Conservation (phyloP, 1,140 invertebrate genomes). For the Diploscapter pachys region DNA sequence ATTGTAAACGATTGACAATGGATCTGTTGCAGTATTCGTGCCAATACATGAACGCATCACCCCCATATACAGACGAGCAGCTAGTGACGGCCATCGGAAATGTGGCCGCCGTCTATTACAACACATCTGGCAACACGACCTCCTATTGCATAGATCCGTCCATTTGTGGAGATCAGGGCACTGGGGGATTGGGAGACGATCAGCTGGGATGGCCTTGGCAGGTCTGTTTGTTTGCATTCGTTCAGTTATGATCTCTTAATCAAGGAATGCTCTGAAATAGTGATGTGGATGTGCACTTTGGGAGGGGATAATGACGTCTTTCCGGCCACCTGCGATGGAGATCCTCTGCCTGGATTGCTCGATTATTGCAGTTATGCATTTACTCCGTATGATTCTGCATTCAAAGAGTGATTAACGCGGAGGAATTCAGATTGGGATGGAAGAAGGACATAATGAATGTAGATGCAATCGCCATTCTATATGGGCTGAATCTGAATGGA, state of each 20-base stretch:
- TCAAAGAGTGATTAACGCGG: background rate
- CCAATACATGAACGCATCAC: slow-evolving; percentile 37
- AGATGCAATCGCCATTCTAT: slow-evolving; percentile 70
- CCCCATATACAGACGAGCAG: slow-evolving; percentile 61
- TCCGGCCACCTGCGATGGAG: slow-evolving; percentile 41
- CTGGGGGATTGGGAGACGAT: slow-evolving; percentile 64
- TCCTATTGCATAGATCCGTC: slow-evolving; percentile 22
- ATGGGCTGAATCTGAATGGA: slow-evolving; percentile 74
- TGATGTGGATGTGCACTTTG: slow-evolving; percentile 83
- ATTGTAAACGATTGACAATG: slow-evolving; percentile 12
- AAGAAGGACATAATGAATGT: slow-evolving; percentile 68
- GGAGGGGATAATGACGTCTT: slow-evolving; percentile 61
- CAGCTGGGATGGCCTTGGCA: slow-evolving; percentile 75
- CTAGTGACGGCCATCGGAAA: slow-evolving; percentile 68
- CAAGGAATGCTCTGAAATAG: slow-evolving; percentile 83
- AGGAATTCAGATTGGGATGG: slow-evolving; percentile 71
- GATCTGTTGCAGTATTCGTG: background rate
- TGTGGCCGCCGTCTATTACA: slow-evolving; percentile 72
- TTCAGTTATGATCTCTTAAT: slow-evolving; percentile 42
- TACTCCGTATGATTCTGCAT: slow-evolving; percentile 60
- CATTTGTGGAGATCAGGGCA: slow-evolving; percentile 35
- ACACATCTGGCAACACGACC: slow-evolving; percentile 69
- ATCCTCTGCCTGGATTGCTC: slow-evolving; percentile 73
- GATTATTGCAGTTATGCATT: slow-evolving; percentile 74
- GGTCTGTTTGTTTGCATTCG: slow-evolving; percentile 51